Conservation (phyloP, 2,888 invertebrate species). For the Eupeodes latifasciatus region DNA sequence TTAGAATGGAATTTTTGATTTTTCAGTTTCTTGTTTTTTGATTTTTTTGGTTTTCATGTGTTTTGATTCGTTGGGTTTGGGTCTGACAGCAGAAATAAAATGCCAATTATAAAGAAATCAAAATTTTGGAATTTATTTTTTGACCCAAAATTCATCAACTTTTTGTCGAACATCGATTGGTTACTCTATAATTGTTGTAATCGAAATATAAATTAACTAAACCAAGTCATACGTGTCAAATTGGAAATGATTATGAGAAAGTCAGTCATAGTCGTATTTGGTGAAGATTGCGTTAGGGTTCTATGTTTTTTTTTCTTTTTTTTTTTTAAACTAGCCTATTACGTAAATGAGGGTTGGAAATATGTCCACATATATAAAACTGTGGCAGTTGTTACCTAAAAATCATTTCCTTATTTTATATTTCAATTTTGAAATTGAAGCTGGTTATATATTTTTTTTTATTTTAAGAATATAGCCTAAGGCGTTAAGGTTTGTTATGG, state of each 20-base stretch:
- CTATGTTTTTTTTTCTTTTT: neutral
- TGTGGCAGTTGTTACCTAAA: constrained; percentile 54
- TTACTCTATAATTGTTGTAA: constrained; percentile 49
- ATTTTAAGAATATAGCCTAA: constrained; percentile 35
- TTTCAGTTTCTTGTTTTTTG: constrained; percentile 22
- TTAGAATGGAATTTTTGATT: constrained; percentile 69
- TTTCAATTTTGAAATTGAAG: constrained; percentile 66
- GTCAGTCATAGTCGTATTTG: neutral
- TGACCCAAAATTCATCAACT: constrained; percentile 30
- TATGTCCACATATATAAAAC: neutral
- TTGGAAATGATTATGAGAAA: constrained; percentile 18
- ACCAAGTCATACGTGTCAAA: constrained; percentile 29
- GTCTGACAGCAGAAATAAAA: constrained; percentile 6
- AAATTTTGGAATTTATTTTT: constrained; percentile 41
- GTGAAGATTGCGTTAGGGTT: constrained; percentile 32
- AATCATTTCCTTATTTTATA: constrained; percentile 74
- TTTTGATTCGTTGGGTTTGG: neutral
- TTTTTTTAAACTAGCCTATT: neutral
- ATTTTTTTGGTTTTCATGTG: constrained; percentile 44
- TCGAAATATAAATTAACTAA: constrained; percentile 62
- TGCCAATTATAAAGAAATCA: constrained; percentile 65
- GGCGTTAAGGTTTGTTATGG: constrained; percentile 19
- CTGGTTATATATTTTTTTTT: constrained; percentile 11
- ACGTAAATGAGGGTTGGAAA: constrained; percentile 23
- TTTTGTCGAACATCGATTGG: neutral